These are phyloP conservation scores for Etheostoma perlongum DNA, from an alignment of 2,797 vertebrate species.

Conservation along the genomic window DNA sequence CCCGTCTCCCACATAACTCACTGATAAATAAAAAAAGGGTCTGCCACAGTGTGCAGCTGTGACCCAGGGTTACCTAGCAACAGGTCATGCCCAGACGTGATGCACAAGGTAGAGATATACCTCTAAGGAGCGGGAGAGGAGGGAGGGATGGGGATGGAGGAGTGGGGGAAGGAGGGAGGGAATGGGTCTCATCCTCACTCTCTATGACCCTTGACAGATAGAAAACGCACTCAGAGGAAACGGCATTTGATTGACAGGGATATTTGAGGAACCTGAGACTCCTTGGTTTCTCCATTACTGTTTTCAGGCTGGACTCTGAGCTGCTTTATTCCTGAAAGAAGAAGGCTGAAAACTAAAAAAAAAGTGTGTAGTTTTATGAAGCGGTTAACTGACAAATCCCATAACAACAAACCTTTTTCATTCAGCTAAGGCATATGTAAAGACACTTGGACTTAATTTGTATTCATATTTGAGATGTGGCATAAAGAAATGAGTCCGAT, in stretches of 20 bases:
- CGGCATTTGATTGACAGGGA: constrained; percentile 83
- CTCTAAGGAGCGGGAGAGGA: constrained; percentile 74
- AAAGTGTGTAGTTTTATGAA: constrained; percentile 30
- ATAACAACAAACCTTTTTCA: constrained; percentile 3
- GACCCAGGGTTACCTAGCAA: constrained; percentile 92
- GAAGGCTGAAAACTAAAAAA: not conserved
- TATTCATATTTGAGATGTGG: not conserved
- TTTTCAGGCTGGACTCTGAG: constrained; percentile 53
- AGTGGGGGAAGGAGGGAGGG: constrained; percentile 53
- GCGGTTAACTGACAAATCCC: constrained; percentile 25
- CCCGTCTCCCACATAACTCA: constrained; percentile 88
- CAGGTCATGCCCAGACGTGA: constrained; percentile 88
- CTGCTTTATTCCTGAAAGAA: constrained; percentile 19
- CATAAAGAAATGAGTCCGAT: constrained; percentile 44
- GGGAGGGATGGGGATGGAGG: constrained; percentile 62
- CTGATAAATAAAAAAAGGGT: constrained; percentile 88
- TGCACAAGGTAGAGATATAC: constrained; percentile 83
- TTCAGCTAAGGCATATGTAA: not conserved
- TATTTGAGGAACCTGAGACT: constrained; percentile 76
- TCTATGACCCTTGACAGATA: constrained; percentile 88
- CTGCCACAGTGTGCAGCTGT: constrained; percentile 88
- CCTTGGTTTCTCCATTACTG: constrained; percentile 59
- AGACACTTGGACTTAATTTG: constrained; percentile 24
- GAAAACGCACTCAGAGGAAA: constrained; percentile 87
- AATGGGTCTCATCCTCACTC: constrained; percentile 81